These are phyloP conservation scores for Tipula vernalis DNA, from an alignment of 2,888 invertebrate genomes.

Conservation along the genomic window DNA sequence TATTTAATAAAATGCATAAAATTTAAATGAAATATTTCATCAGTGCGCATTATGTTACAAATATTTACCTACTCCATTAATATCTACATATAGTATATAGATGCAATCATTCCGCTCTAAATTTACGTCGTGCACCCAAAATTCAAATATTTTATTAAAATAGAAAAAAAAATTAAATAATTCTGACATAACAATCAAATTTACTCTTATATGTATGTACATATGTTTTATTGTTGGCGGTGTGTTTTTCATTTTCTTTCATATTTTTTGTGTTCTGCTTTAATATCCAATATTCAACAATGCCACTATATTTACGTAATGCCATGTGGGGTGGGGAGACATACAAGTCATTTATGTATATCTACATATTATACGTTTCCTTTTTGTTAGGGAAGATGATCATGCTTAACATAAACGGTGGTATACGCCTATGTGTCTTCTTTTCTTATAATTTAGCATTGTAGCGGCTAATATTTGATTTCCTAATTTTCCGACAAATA, in stretches of 20 bases:
- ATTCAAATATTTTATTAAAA: not conserved
- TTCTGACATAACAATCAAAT: not conserved
- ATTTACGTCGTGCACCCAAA: not conserved
- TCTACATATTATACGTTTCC: not conserved
- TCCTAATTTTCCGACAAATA: not conserved
- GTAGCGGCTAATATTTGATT: not conserved
- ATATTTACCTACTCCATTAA: too few relatives aligned
- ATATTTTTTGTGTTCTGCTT: not conserved
- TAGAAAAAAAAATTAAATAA: not conserved
- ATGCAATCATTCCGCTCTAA: not conserved
- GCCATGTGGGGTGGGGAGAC: not conserved
- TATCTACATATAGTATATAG: too few relatives aligned
- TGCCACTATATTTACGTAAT: not conserved
- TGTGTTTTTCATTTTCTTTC: not conserved
- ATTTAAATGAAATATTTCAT: too few relatives aligned
- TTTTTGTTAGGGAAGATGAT: not conserved
- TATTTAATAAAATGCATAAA: too few relatives aligned
- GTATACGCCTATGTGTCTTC: not conserved
- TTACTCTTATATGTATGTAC: too few relatives aligned
- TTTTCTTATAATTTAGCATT: not conserved
- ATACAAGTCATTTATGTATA: not conserved
- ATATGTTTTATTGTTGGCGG: not conserved
- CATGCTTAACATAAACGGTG: not conserved
- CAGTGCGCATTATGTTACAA: too few relatives aligned
- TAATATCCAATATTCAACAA: not conserved